These are phyloP conservation scores for Platysternon megacephalum DNA, from an alignment of 2,113 vertebrate genomes.

Conservation along the genomic window DNA sequence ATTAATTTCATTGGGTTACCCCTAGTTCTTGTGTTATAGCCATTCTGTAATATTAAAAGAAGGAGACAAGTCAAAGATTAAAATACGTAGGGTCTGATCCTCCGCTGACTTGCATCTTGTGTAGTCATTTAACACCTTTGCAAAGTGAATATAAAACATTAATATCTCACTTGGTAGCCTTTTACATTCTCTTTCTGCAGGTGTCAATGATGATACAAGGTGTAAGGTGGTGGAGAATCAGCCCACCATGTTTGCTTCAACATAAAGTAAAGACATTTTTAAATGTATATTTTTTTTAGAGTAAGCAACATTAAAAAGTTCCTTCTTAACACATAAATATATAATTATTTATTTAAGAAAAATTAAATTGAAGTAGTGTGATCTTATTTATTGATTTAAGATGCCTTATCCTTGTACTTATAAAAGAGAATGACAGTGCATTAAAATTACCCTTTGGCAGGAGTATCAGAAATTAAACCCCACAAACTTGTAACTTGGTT, in stretches of 20 bases:
- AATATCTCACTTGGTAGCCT: neutral
- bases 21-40: no score
- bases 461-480: neutral
- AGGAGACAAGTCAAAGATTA: conserved; percentile 21
- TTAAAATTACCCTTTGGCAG: conserved; percentile 14
- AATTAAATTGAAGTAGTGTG: neutral
- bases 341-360: conserved; percentile 1
- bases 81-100: neutral
- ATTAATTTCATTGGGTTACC: no score
- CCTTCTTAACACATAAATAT: neutral
- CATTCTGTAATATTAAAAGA: conserved; percentile 19
- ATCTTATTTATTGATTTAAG: neutral
- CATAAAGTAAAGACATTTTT: conserved; percentile 20
- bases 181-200: neutral
- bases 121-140: conserved; percentile 6
- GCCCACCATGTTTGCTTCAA: neutral
- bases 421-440: neutral
- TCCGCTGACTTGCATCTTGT: conserved; percentile 4
- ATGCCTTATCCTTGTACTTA: neutral
- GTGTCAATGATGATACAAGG: neutral
- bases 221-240: neutral
- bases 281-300: neutral
- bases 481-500: neutral
- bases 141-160: conserved; percentile 9
- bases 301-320: neutral